Base-by-base conservation (phyloP, 2,113 vertebrate genomes). In the Micronisus gabar region DNA sequence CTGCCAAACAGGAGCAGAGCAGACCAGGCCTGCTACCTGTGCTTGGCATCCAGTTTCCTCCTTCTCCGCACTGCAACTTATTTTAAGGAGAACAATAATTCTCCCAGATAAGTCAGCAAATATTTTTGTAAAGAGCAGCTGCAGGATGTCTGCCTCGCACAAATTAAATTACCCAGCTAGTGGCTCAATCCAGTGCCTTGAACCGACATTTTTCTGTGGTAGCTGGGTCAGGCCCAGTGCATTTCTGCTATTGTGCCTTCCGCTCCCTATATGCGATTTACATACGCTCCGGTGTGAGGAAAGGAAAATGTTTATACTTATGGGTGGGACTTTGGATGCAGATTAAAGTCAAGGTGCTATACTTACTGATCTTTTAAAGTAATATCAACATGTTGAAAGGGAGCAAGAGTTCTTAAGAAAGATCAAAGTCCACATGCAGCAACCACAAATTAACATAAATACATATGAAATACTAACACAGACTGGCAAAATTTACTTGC, bases 381-480 rank as follows among this genome's bases (percentile, higher is more conserved):
- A 89, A 88, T 95, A 97, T 62, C 71, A 92, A 81, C 74, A 97
- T 45, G 78, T 97, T 95, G 87, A 96, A 96, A 97, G 93, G 32
- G 78, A 87, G 58, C 65, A 81, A 80, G 90, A 91, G 81, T 45
- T 96, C 92, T 95, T 94, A 94, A 61, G 91, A 94, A 92, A 96
- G 85, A 97, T 94, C 82, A 93, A 96, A 98, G 96, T 79, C 88
- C 48, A 32, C 19, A 83, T 66, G 81, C 75, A 79, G 85, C 67
- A 94, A 86, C 96, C 95, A 85, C 92, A 91, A 86, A 96, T 97
- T 96, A 97, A 87, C 95, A 97, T 94, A 95, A 96, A 93, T 90
- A 94, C 43, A 95, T 86, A 58, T 41, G 72, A 96, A 97, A 95
- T 94, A 52, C 86, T 93, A 91, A 96, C 41, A 63, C 40, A 85